These are phyloP conservation scores for Nycticryphes semicollaris DNA, from an alignment of 2,113 vertebrate genomes.

Conservation along the genomic window DNA sequence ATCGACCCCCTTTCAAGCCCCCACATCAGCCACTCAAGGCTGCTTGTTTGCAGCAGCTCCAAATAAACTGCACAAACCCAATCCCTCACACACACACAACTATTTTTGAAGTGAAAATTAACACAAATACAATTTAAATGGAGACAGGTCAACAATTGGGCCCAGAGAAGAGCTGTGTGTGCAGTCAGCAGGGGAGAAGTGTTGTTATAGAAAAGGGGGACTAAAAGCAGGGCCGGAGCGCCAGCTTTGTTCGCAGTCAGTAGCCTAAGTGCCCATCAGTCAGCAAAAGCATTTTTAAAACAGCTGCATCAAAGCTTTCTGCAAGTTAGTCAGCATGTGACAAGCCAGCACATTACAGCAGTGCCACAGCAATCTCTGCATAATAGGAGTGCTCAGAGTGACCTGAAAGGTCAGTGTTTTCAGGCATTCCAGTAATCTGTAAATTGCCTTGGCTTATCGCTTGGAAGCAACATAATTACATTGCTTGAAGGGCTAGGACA, in stretches of 20 bases:
- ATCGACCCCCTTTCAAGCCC: background rate
- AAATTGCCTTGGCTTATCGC: constrained; percentile 56
- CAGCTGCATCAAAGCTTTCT: constrained; percentile 56
- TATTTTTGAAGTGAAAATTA: constrained; percentile 37
- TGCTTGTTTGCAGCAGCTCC: background rate
- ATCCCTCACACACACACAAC: background rate
- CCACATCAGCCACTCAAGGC: background rate
- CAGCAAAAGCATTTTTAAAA: constrained; percentile 60
- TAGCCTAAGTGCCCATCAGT: constrained; percentile 25
- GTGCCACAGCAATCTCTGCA: constrained; percentile 51
- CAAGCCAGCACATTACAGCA: constrained; percentile 59
- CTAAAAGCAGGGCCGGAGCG: constrained; percentile 12
- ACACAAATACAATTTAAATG: background rate
- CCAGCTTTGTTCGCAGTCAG: constrained; percentile 39
- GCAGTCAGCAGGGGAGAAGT: constrained; percentile 19
- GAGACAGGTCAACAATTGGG: background rate
- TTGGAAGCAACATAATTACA: constrained; percentile 53
- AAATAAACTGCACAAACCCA: background rate
- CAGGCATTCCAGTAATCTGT: constrained; percentile 50
- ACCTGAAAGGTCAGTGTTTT: constrained; percentile 46
- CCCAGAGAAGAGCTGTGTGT: background rate
- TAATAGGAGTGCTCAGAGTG: constrained; percentile 23
- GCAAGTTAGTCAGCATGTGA: constrained; percentile 58
- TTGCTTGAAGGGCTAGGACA: background rate
- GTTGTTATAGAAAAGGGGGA: constrained; percentile 4